Conservation (phyloP, 35 echinoderm and acorn worm species). For the Ophioderma brevispina region DNA sequence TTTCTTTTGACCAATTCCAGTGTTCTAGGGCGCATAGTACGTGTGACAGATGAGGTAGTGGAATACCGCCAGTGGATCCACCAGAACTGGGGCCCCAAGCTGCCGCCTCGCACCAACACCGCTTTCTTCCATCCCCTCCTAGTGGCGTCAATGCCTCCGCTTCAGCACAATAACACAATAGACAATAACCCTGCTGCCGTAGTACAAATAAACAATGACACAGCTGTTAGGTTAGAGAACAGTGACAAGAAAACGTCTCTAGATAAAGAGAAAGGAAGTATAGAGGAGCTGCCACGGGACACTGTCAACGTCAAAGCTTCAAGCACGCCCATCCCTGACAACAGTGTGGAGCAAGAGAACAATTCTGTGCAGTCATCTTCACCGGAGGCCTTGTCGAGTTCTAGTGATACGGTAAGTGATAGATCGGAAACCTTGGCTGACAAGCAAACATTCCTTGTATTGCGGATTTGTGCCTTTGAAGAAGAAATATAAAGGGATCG, state of each 20-base stretch:
- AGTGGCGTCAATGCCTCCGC: slow-evolving; percentile 28
- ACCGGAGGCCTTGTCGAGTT: slow-evolving; percentile 78
- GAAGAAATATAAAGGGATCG: too few relatives aligned
- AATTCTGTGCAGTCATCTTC: slow-evolving; percentile 68
- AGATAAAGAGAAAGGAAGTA: slow-evolving; percentile 4
- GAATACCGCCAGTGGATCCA: slow-evolving; percentile 81
- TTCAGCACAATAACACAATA: slow-evolving; percentile 19
- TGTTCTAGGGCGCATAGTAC: slow-evolving; percentile 91
- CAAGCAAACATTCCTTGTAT: background rate
- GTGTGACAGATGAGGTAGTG: slow-evolving; percentile 91
- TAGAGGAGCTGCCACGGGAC: background rate
- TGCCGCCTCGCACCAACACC: slow-evolving; percentile 11
- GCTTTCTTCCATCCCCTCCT: slow-evolving; percentile 26
- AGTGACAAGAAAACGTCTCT: background rate
- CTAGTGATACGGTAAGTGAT: slow-evolving; percentile 84
- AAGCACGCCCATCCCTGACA: background rate
- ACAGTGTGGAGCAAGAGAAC: slow-evolving; percentile 28
- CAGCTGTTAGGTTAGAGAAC: background rate
- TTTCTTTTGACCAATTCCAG: too few relatives aligned
- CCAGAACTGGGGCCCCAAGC: slow-evolving; percentile 77
- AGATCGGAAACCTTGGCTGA: background rate
- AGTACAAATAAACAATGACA: background rate
- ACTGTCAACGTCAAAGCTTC: background rate
- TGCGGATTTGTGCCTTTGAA: background rate
- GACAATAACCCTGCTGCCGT: slow-evolving; percentile 11